Percentiles rank a stretch among this genome's conserved stretches.
These are phyloP conservation scores for Eulemur coronatus DNA, from an alignment of 2,797 vertebrate genomes.

Conservation along the genomic window DNA sequence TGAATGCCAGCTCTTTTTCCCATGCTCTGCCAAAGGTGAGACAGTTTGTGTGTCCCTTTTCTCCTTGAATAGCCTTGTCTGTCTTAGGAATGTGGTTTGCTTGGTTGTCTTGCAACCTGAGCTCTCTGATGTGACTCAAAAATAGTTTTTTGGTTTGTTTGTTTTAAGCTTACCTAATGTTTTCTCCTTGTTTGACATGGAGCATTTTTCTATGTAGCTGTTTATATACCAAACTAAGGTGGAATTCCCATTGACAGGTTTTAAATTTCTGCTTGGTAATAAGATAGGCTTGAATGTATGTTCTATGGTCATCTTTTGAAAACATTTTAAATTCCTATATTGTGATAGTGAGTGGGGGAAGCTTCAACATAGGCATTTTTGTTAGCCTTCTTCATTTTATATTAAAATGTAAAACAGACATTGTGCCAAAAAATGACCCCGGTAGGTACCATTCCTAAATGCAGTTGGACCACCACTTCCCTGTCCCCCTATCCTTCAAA, in stretches of 20 bases:
- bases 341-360: not conserved
- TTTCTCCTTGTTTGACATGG: slow-evolving; percentile 24
- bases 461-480: not conserved
- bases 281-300: slow-evolving; percentile 40
- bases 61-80: not conserved
- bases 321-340: not conserved
- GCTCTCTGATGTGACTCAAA: not conserved
- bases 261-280: slow-evolving; percentile 20
- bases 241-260: slow-evolving; percentile 20
- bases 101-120: not conserved
- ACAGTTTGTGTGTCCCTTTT: not conserved
- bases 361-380: slow-evolving; percentile 14
- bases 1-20: not conserved
- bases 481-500: not conserved
- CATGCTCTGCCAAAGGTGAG: not conserved
- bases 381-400: slow-evolving; percentile 38
- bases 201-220: not conserved
- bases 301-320: slow-evolving; percentile 16
- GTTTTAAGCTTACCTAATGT: not conserved
- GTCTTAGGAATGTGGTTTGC: slow-evolving; percentile 9
- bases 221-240: not conserved
- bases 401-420: not conserved
- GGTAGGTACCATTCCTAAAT: not conserved
- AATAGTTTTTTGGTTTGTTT: not conserved
- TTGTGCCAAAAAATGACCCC: not conserved